Conservation (phyloP, 1,140 invertebrate genomes). For the Dreissena polymorpha region DNA sequence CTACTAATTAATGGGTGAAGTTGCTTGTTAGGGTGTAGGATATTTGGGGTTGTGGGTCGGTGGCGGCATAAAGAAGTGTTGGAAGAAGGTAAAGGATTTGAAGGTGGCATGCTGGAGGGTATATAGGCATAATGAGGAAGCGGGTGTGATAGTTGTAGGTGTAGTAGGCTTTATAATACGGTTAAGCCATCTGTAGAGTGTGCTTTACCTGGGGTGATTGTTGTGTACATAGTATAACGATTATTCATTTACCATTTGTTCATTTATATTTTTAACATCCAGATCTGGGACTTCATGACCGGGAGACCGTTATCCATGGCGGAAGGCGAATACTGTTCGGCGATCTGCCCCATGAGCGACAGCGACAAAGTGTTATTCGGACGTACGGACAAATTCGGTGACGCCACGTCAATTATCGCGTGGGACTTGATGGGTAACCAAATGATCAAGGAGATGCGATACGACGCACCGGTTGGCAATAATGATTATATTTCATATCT, state of each 20-base stretch:
- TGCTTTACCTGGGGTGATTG: neutral
- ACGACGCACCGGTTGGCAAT: conserved; percentile 76
- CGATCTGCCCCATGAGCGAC: conserved; percentile 76
- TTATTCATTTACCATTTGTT: neutral
- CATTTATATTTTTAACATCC: too few species aligned
- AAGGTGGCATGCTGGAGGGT: too few species aligned
- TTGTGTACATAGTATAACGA: neutral
- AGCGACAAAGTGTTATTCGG: conserved; percentile 76
- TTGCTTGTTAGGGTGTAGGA: too few species aligned
- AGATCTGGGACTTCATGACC: conserved; percentile 79
- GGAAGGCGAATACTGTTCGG: conserved; percentile 75
- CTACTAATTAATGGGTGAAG: too few species aligned
- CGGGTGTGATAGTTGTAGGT: neutral
- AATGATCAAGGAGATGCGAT: conserved; percentile 75
- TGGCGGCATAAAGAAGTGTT: too few species aligned
- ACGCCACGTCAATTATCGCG: conserved; percentile 75
- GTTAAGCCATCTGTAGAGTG: neutral
- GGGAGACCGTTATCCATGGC: conserved; percentile 77
- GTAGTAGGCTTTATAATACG: neutral
- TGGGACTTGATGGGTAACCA: conserved; percentile 79
- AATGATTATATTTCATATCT: conserved; percentile 76
- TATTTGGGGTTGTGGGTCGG: too few species aligned
- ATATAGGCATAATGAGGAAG: too few species aligned
- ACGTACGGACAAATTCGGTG: conserved; percentile 77
- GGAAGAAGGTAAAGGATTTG: too few species aligned